A percentile compares a stretch with the other conserved stretches of the same genome.
phyloP scores from a whole-genome alignment of 2,888 invertebrate species.

The Operophtera brumata region DNA sequence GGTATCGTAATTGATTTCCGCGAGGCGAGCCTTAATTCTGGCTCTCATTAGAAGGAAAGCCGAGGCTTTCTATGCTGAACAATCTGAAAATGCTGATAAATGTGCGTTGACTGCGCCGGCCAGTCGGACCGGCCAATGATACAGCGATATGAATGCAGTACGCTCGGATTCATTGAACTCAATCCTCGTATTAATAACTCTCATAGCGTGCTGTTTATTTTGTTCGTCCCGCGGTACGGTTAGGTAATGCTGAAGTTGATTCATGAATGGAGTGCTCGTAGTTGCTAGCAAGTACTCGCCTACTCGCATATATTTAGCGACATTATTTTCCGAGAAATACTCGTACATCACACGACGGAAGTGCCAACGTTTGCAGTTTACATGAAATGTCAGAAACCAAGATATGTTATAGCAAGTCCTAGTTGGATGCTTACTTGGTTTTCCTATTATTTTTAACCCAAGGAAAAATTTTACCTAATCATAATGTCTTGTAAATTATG shows the following conservation, averaged over 20 bases:
- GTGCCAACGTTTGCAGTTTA: conserved; percentile 57
- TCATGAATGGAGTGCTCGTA: conserved; percentile 73
- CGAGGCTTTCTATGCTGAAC: conserved; percentile 37
- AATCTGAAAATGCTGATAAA: conserved; percentile 48
- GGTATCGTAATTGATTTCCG: conserved; percentile 57
- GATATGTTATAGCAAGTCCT: conserved; percentile 11
- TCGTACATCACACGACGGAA: conserved; percentile 67
- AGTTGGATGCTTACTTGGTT: not conserved
- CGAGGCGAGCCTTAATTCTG: conserved; percentile 47
- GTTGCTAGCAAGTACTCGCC: conserved; percentile 51
- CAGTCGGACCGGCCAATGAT: conserved; percentile 45
- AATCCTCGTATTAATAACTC: conserved; percentile 76
- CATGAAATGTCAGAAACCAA: conserved; percentile 35
- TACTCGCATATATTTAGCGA: conserved; percentile 72
- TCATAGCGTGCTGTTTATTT: conserved; percentile 70
- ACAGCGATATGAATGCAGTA: conserved; percentile 61
- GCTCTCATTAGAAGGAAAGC: conserved; percentile 44
- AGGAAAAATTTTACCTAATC: not conserved
- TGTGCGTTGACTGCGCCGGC: conserved; percentile 42
- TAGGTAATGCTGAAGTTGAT: conserved; percentile 78
- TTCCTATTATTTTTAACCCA: not conserved
- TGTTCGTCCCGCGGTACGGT: conserved; percentile 64
- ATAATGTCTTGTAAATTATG: not conserved
- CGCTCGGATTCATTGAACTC: conserved; percentile 75
- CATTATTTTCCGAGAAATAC: conserved; percentile 67